A percentile compares a stretch with the other conserved stretches of the same genome.
These are phyloP conservation scores for Allygus modestus DNA, from an alignment of 2,888 invertebrate genomes.

Conservation along the genomic window DNA sequence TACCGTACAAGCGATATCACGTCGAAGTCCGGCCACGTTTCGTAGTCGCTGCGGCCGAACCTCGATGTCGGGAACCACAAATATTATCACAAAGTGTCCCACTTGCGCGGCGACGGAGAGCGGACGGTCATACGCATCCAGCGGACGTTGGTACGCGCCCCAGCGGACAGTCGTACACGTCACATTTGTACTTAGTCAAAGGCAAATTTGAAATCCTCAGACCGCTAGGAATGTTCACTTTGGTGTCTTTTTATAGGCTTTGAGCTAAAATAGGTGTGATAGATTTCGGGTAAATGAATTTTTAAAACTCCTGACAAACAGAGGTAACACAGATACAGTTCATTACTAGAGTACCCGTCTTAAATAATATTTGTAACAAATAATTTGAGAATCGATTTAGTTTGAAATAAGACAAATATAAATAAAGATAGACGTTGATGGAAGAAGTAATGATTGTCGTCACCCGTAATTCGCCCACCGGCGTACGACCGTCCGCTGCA, in stretches of 20 bases:
- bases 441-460: conserved; percentile 55
- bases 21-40: conserved; percentile 57
- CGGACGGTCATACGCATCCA: conserved; percentile 29
- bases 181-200: conserved; percentile 55
- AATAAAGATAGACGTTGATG: not conserved
- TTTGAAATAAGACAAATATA: not conserved
- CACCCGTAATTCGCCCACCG: not conserved
- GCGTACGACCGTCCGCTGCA: conserved; percentile 19
- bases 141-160: conserved; percentile 6
- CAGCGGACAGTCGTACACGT: not conserved
- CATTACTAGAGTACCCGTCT: not conserved
- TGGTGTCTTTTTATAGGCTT: conserved; percentile 51
- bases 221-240: conserved; percentile 52
- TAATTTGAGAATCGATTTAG: not conserved
- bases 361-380: not conserved
- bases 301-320: not conserved
- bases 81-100: conserved; percentile 61
- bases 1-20: conserved; percentile 59
- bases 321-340: conserved; percentile 1
- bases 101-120: conserved; percentile 7
- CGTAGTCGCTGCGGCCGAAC: conserved; percentile 49
- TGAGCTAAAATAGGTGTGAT: conserved; percentile 34
- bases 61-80: conserved; percentile 60
- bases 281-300: not conserved
- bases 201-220: conserved; percentile 40